phyloP scores from a whole-genome alignment of 1,140 invertebrate genomes.

The Philopotamus ludificatus region DNA sequence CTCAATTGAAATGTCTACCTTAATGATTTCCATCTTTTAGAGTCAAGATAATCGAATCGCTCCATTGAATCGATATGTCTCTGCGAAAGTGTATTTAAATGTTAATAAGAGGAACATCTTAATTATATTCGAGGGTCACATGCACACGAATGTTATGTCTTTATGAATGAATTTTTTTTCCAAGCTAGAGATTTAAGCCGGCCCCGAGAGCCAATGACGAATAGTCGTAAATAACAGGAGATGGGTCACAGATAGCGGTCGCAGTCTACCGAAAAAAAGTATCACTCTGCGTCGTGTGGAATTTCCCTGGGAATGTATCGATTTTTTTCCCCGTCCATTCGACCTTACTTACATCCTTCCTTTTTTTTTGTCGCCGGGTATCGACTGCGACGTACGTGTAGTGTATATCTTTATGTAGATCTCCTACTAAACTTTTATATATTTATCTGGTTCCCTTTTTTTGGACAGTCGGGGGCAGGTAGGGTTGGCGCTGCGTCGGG shows the following conservation, averaged over 20 bases:
- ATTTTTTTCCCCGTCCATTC: neutral
- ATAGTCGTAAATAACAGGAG: slow-evolving; percentile 35
- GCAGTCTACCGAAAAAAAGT: slow-evolving; percentile 15
- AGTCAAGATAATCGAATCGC: too few species aligned
- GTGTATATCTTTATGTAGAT: slow-evolving; percentile 23
- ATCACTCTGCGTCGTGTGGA: neutral
- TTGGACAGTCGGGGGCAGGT: neutral
- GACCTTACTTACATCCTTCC: neutral
- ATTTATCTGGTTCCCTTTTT: slow-evolving; percentile 19
- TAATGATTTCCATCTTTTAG: too few species aligned
- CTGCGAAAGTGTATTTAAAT: neutral
- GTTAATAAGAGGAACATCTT: neutral
- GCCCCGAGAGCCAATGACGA: slow-evolving; percentile 13
- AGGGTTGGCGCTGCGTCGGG: slow-evolving; percentile 4
- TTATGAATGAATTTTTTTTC: neutral
- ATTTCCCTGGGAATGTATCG: neutral
- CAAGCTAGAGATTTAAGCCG: neutral
- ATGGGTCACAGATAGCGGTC: slow-evolving; percentile 33
- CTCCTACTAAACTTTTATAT: slow-evolving; percentile 35
- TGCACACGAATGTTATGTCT: neutral
- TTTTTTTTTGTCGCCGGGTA: neutral
- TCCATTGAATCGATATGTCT: too few species aligned
- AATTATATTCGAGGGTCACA: neutral
- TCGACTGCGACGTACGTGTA: neutral
- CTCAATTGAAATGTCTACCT: too few species aligned